Evolutionary conservation across 1,140 invertebrate genomes (phyloP), one percentile per base, ranked within the genome.

Genomic region (Trinorchestia longiramus): DNA sequence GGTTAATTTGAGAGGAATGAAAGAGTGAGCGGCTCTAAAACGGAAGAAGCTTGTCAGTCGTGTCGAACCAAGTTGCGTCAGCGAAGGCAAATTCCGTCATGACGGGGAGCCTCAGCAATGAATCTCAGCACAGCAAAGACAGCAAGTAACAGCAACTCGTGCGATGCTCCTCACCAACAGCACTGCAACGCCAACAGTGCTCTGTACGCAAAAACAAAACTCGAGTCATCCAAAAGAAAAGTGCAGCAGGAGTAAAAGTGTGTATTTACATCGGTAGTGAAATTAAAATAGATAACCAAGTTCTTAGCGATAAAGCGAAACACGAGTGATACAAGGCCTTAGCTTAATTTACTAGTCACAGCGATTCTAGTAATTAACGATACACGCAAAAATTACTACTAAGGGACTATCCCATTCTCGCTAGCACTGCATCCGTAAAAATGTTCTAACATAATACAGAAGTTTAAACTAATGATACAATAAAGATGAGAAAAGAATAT

Each of bases 171-270:
- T 94, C 92, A 94, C 43, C 43, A 94, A 44, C 92, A 94, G 92
- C 92, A 94, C 92, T 94, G 92, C 92, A 94, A 94, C 92, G 44
- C 92, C 92, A 94, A 44, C 92, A 94, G 92, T 94, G 92, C 92
- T 94, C 92, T 94, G 92, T 94, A 94, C 92, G 92, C 92, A 94
- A 94, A 94, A 94, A 94, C 92, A 94, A 94, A 94, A 94, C 43
- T 45, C 6, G 92, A 77, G 92, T 94, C 92, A 94, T 94, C 40
- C 43, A 94, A 94, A 44, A 94, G 43, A 28, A 94, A 45, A 94
- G 92, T 90, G 88, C 88, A 90, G 41, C n/a, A 42, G 1, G 41
- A 90, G 23, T 43, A 90, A 53, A 53, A 77, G 62, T 77, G 88
- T 90, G 23, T 90, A 90, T 90, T 90, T 90, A 90, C 88, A 90